A percentile compares a stretch with the other conserved stretches of the same genome.
Evolutionary conservation across 2,888 invertebrate species (phyloP).

Genomic region (Leptinotarsa juncta): DNA sequence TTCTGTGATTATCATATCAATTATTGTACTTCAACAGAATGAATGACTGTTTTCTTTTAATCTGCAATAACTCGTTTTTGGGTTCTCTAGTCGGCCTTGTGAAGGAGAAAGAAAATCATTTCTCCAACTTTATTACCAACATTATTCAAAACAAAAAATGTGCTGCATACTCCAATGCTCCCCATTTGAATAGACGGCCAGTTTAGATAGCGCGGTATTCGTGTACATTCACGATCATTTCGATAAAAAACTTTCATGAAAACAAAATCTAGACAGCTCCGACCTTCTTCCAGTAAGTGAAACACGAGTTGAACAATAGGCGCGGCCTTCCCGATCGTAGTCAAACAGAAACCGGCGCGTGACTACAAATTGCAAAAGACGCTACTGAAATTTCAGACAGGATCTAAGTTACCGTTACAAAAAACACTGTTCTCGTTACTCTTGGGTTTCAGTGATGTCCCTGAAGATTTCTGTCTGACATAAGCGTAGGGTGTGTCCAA

Average conservation of each 20-base stretch:
- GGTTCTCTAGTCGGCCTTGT: no score
- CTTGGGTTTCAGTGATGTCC: constrained; percentile 17
- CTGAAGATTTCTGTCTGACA: constrained; percentile 18
- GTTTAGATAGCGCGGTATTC: constrained; percentile 26
- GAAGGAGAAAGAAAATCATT: no score
- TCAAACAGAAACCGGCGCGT: constrained; percentile 39
- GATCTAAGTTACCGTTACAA: constrained; percentile 25
- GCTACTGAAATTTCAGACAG: constrained; percentile 30
- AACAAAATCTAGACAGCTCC: constrained; percentile 37
- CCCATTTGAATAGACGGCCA: constrained; percentile 11
- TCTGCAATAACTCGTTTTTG: neutral
- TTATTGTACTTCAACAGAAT: no score
- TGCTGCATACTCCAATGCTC: neutral
- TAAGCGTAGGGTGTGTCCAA: constrained; percentile 13
- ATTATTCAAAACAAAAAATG: neutral
- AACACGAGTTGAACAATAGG: constrained; percentile 46
- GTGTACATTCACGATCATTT: constrained; percentile 33
- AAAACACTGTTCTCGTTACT: constrained; percentile 21
- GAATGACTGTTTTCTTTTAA: no score
- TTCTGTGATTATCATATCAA: no score
- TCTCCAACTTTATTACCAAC: no score
- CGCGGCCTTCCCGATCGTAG: constrained; percentile 44
- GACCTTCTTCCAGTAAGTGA: constrained; percentile 35
- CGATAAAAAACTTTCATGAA: constrained; percentile 35
- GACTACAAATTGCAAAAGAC: constrained; percentile 44